Evolutionary conservation across 2,113 vertebrate species (phyloP).

Genomic region (Miniopterus natalensis): DNA sequence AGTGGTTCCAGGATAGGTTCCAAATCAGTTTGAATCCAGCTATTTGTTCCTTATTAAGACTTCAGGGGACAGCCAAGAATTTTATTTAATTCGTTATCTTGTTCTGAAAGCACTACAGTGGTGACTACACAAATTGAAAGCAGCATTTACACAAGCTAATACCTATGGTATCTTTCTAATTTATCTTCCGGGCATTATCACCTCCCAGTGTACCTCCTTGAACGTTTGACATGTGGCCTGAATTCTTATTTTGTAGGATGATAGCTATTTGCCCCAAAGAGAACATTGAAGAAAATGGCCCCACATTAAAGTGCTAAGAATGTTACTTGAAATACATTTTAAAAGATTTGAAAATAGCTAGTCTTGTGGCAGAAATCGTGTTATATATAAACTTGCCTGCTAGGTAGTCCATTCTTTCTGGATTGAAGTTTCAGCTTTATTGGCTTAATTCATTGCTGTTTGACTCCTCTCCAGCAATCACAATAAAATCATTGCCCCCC

Average conservation of each 20-base stretch:
- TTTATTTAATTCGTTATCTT: slow-evolving; percentile 86
- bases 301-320: slow-evolving; percentile 81
- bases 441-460: slow-evolving; percentile 66
- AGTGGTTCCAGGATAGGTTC: slow-evolving; percentile 76
- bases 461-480: slow-evolving; percentile 52
- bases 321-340: slow-evolving; percentile 81
- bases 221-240: slow-evolving; percentile 83
- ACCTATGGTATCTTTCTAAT: slow-evolving; percentile 81
- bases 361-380: slow-evolving; percentile 38
- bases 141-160: slow-evolving; percentile 81
- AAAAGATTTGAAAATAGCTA: slow-evolving; percentile 76
- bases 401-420: slow-evolving; percentile 70
- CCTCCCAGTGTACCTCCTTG: slow-evolving; percentile 78
- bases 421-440: slow-evolving; percentile 63
- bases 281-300: slow-evolving; percentile 83
- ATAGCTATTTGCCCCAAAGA: slow-evolving; percentile 83
- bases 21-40: slow-evolving; percentile 78
- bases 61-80: slow-evolving; percentile 83
- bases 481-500: neutral
- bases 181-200: slow-evolving; percentile 76
- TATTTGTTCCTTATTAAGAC: slow-evolving; percentile 76
- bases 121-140: slow-evolving; percentile 83
- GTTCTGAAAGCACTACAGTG: slow-evolving; percentile 77
- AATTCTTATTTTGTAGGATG: slow-evolving; percentile 85
- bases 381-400: slow-evolving; percentile 32